Evolutionary conservation across 2,888 invertebrate genomes (phyloP).

Genomic region (Pelosia muscerda): DNA sequence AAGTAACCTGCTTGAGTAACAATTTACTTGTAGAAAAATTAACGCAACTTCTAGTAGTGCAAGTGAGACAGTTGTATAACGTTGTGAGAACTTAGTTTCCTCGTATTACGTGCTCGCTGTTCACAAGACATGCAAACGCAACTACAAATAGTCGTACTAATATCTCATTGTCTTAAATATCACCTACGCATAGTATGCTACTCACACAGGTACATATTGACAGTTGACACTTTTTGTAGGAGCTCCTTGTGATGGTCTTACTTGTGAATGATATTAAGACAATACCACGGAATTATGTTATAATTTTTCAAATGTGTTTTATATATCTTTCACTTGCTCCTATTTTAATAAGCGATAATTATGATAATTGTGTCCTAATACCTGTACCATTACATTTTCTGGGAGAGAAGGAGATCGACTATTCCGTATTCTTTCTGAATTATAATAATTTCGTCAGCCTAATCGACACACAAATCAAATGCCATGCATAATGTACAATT

Average conservation of each 20-base stretch:
- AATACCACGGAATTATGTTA: background rate
- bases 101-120: conserved; percentile 70
- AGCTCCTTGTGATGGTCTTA: conserved; percentile 18
- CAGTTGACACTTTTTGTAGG: conserved; percentile 21
- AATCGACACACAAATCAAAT: conserved; percentile 79
- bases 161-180: conserved; percentile 58
- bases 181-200: conserved; percentile 56
- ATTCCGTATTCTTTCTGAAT: conserved; percentile 79
- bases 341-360: background rate
- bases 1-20: background rate
- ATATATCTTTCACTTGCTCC: background rate
- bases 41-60: conserved; percentile 18
- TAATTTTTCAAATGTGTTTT: background rate
- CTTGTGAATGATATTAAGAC: background rate
- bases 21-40: conserved; percentile 9
- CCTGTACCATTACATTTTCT: conserved; percentile 65
- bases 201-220: conserved; percentile 33
- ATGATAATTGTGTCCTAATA: conserved; percentile 47
- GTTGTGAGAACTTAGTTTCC: conserved; percentile 70
- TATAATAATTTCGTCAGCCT: conserved; percentile 79
- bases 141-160: conserved; percentile 52
- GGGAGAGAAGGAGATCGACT: conserved; percentile 76
- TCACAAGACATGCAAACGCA: conserved; percentile 50
- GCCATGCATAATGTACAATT: conserved; percentile 80
- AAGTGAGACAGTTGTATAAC: conserved; percentile 70